These are phyloP conservation scores for Salticus scenicus DNA, from an alignment of 2,888 invertebrate species.

Conservation along the genomic window DNA sequence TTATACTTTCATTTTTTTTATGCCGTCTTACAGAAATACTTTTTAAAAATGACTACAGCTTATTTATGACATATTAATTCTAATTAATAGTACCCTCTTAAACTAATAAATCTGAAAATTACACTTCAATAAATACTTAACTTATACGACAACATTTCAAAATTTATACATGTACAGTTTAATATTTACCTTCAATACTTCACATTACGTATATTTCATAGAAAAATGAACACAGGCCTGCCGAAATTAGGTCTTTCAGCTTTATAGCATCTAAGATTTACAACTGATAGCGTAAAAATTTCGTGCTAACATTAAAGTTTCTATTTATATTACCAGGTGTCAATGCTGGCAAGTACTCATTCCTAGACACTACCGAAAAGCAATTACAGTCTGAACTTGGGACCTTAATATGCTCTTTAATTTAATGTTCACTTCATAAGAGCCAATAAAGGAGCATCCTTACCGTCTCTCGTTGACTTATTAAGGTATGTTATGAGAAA, in stretches of 20 bases:
- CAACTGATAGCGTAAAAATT: not conserved
- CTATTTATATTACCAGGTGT: not conserved
- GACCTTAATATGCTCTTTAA: constrained; percentile 50
- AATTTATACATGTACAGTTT: too few relatives aligned
- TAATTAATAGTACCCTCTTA: too few relatives aligned
- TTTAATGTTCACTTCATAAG: constrained; percentile 66
- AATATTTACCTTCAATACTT: too few relatives aligned
- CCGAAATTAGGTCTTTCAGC: not conserved
- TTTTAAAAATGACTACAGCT: too few relatives aligned
- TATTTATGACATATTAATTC: too few relatives aligned
- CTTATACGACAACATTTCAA: too few relatives aligned
- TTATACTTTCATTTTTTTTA: too few relatives aligned
- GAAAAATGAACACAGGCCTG: not conserved
- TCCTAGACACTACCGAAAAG: not conserved
- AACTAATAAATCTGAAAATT: too few relatives aligned
- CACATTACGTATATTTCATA: too few relatives aligned
- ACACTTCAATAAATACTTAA: too few relatives aligned
- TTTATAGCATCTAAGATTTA: not conserved
- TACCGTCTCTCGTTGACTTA: constrained; percentile 54
- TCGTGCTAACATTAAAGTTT: not conserved
- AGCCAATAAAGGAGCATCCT: constrained; percentile 60
- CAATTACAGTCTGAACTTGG: constrained; percentile 8
- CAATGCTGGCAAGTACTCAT: not conserved
- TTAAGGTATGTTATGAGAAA: constrained; percentile 19
- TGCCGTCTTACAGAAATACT: too few relatives aligned